Conservation (phyloP, 2,888 invertebrate genomes). For the Heliconius cydno region DNA sequence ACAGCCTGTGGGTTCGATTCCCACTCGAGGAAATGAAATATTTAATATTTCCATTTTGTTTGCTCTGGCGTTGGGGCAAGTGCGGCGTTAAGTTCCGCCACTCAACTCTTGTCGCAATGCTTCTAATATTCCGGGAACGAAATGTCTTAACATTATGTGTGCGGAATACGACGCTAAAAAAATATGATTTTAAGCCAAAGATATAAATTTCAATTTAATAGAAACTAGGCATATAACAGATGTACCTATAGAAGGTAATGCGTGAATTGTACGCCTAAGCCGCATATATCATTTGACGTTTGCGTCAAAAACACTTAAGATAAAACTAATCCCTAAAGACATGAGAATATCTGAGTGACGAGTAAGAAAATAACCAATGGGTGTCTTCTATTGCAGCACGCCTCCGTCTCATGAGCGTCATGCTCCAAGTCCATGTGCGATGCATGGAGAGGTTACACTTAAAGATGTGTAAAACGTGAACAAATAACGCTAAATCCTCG, state of each 20-base stretch:
- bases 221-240: background rate
- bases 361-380: constrained; percentile 58
- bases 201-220: background rate
- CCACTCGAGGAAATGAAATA: too few species aligned
- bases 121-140: too few species aligned
- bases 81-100: too few species aligned
- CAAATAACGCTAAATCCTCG: constrained; percentile 62
- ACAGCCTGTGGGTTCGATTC: too few species aligned
- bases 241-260: background rate
- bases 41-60: too few species aligned
- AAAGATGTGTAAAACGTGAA: constrained; percentile 52
- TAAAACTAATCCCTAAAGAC: constrained; percentile 54
- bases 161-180: background rate
- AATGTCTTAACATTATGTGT: too few species aligned
- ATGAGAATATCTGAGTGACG: constrained; percentile 45
- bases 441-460: constrained; percentile 57
- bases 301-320: constrained; percentile 45
- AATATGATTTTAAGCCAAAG: background rate
- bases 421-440: constrained; percentile 57
- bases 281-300: constrained; percentile 14
- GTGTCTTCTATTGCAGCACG: constrained; percentile 58
- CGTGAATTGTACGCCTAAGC: constrained; percentile 10
- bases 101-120: too few species aligned
- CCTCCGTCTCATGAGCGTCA: constrained; percentile 73
- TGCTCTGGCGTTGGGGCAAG: too few species aligned